These are phyloP conservation scores for Halcyon senegalensis DNA, from an alignment of 2,113 vertebrate genomes.

Conservation along the genomic window DNA sequence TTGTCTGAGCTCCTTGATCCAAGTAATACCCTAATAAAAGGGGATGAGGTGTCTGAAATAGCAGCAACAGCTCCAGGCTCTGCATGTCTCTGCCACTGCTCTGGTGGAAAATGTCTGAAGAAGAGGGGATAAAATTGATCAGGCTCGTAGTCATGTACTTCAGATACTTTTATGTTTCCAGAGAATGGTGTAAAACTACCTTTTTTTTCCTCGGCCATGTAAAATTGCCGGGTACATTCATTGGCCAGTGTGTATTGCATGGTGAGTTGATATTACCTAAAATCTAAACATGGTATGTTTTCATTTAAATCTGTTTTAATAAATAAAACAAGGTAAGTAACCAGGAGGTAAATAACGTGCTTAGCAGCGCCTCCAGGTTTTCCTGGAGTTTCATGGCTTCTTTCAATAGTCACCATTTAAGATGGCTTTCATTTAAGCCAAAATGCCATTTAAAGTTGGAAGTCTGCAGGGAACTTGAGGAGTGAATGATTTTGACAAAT, in stretches of 20 bases:
- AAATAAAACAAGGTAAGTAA: neutral
- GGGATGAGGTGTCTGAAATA: neutral
- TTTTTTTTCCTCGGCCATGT: neutral
- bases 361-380: neutral
- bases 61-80: neutral
- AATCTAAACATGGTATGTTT: neutral
- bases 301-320: neutral
- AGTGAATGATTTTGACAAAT: neutral
- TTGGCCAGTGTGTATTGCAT: neutral
- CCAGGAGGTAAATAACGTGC: neutral
- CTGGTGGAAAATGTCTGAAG: neutral
- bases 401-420: neutral
- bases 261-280: rapidly evolving
- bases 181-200: neutral
- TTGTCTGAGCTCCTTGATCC: neutral
- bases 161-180: neutral
- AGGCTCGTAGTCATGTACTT: neutral
- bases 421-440: neutral
- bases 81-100: neutral
- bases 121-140: neutral
- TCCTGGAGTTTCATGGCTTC: neutral
- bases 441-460: neutral
- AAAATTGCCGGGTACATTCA: rapidly evolving
- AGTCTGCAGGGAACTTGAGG: neutral
- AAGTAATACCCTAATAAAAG: neutral